Evolutionary conservation across 2,888 invertebrate species (phyloP).

Genomic region (Thera britannica): DNA sequence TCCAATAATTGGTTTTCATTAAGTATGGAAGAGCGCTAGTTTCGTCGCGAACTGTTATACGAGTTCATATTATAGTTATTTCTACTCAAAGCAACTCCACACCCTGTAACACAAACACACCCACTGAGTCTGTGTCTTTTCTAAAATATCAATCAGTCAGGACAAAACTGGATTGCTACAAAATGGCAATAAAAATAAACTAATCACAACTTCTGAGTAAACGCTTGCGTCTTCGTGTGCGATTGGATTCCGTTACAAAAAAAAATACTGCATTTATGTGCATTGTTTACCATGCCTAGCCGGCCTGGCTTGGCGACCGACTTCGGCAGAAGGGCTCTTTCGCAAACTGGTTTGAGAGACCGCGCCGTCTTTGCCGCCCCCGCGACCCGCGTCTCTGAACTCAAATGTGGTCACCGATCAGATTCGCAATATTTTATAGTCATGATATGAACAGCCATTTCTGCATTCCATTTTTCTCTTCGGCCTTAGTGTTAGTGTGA

Average conservation of each 20-base stretch:
- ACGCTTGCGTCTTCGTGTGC: not conserved
- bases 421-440: constrained; percentile 39
- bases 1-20: too few relatives aligned
- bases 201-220: not conserved
- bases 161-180: not conserved
- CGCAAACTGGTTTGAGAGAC: constrained; percentile 72
- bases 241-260: not conserved
- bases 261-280: constrained; percentile 18
- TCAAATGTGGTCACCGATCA: constrained; percentile 40
- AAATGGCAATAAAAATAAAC: not conserved
- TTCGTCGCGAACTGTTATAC: too few relatives aligned
- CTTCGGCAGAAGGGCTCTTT: constrained; percentile 68
- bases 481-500: not conserved
- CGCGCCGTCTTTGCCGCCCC: constrained; percentile 50
- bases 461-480: not conserved
- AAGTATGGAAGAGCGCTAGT: too few relatives aligned
- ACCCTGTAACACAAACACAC: too few relatives aligned
- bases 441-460: constrained; percentile 8
- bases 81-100: too few relatives aligned
- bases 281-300: constrained; percentile 46
- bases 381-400: constrained; percentile 44
- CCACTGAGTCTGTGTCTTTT: too few relatives aligned
- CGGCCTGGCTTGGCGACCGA: constrained; percentile 54
- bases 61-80: too few relatives aligned
- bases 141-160: too few relatives aligned